These are phyloP conservation scores for Calephelis virginiensis DNA, from an alignment of 1,140 invertebrate genomes.

Conservation along the genomic window DNA sequence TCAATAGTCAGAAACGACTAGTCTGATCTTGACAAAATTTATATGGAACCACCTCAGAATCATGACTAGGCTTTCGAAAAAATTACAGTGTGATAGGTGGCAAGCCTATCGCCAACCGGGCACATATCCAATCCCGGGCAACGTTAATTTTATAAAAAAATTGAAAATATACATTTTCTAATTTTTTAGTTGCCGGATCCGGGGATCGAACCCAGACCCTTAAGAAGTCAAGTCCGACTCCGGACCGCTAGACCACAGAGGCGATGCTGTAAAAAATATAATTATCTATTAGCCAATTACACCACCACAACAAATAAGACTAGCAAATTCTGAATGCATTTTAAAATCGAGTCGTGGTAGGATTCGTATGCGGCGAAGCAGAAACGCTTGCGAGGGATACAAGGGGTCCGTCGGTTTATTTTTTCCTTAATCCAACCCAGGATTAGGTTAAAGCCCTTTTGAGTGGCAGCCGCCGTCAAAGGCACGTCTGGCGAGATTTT, in stretches of 20 bases:
- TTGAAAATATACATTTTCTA: no score
- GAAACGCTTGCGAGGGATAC: conserved; percentile 66
- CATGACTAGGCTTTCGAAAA: no score
- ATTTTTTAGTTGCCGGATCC: no score
- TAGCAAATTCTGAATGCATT: conserved; percentile 12
- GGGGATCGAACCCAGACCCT: no score
- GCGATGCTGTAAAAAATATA: not conserved
- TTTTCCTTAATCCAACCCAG: conserved; percentile 72
- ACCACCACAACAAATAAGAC: not conserved
- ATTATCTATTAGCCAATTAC: conserved; percentile 1
- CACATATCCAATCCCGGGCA: no score
- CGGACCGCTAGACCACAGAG: not conserved
- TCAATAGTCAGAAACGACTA: no score
- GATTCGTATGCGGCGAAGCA: conserved; percentile 55
- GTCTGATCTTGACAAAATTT: no score
- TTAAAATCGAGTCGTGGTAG: conserved; percentile 22
- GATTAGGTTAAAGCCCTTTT: conserved; percentile 73
- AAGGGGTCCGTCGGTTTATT: conserved; percentile 66
- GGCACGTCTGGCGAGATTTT: conserved; percentile 59
- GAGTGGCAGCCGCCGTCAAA: conserved; percentile 74
- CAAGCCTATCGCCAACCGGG: no score
- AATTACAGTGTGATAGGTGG: no score
- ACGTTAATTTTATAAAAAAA: no score
- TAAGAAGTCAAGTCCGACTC: no score
- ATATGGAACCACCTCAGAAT: no score